phyloP scores from a whole-genome alignment of 2,113 vertebrate genomes.

The Vombatus ursinus region DNA sequence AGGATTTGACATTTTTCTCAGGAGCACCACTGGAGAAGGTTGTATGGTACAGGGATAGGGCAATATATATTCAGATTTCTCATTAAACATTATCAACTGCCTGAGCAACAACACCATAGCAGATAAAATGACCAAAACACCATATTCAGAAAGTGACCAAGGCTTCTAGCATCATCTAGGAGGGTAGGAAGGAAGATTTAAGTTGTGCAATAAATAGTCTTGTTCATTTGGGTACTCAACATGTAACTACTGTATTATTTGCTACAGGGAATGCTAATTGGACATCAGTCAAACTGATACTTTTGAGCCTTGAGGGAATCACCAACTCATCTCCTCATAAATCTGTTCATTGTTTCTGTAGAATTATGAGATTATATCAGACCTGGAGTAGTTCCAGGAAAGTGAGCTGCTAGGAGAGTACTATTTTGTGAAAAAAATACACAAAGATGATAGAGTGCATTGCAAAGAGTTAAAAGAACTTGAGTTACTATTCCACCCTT shows the following conservation, averaged over 20 bases:
- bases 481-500: neutral
- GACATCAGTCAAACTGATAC: neutral
- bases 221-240: neutral
- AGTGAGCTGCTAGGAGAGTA: neutral
- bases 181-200: neutral
- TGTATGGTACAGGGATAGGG: neutral
- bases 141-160: neutral
- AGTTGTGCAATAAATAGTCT: neutral
- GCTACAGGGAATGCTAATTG: no score
- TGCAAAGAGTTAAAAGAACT: neutral
- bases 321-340: neutral
- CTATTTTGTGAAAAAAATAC: neutral
- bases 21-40: neutral
- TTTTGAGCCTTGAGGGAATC: neutral
- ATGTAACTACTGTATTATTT: no score
- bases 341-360: neutral
- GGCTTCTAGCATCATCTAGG: neutral
- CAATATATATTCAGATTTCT: neutral
- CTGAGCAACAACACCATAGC: neutral
- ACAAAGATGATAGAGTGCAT: neutral
- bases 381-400: neutral
- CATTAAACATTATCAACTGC: neutral
- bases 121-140: neutral
- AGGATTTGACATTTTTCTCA: neutral
- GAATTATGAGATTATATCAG: neutral